Base-by-base conservation (phyloP, 2,888 invertebrate genomes). In the Melinaea marsaeus region DNA sequence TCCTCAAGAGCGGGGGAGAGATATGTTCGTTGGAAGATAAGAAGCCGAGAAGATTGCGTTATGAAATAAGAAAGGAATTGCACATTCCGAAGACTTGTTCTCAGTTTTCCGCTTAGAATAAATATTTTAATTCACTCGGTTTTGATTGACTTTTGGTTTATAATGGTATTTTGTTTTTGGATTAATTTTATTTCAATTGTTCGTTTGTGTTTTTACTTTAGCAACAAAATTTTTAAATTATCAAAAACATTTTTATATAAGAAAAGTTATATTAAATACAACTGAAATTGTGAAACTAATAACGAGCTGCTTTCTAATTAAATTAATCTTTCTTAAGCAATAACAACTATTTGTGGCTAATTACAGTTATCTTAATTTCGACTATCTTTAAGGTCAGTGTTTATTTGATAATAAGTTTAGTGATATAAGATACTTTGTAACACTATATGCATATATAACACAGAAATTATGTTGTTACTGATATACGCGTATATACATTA, bases 51-150 rank as follows among this genome's bases (percentile, higher is more conserved):
- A 90, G 90, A 90, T 90, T 89, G 89, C 86, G 85, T 90, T 90
- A 89, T 89, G 90, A 90, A 90, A 90, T 89, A 89, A 90, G 86
- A 88, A 88, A 85, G 85, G 85, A 84, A 88, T 88, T 87, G 86
- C 79, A 79, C 79, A 79, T 81, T 86, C 79, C 80, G 84, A 87
- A 86, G 88, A 87, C 88, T 88, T 89, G 84, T 74, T 70, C 70
- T 73, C 71, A 68, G 74, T 75, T 77, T 74, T 72, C 77, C 77
- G 75, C 79, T 81, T 81, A 71, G 79, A 77, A 84, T 85, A 85
- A 83, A 84, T 83, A 84, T 74, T 73, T 77, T 70, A 75, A 74
- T 72, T 63, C 60, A 35, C 54, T 65, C 59, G 9, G 59, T 57
- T 61, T 64, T 73, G 75, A 72, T 76, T 77, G 74, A 75, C 77